A percentile compares a stretch with the other conserved stretches of the same genome.
Conservation (phyloP, 2,888 invertebrate genomes). For the Hoplodrina ambigua region DNA sequence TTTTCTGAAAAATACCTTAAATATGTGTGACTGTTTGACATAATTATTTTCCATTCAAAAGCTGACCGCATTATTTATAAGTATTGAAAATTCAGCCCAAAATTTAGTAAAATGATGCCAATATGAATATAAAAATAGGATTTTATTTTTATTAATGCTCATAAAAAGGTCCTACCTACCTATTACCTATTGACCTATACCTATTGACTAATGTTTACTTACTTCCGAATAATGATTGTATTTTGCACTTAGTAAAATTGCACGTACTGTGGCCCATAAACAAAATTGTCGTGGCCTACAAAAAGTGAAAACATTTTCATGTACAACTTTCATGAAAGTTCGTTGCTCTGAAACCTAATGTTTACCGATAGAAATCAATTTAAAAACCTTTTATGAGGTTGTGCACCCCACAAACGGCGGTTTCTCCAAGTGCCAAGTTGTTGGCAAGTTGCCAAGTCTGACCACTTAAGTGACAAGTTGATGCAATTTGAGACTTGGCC, state of each 20-base stretch:
- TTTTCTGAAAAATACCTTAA: no score
- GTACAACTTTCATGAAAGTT: constrained; percentile 28
- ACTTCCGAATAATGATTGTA: no score
- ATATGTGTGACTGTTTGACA: no score
- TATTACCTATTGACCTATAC: no score
- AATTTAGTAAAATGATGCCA: no score
- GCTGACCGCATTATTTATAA: no score
- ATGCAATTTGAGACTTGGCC: constrained; percentile 70
- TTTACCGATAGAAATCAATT: constrained; percentile 52
- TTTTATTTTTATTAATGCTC: no score
- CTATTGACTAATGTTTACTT: neutral
- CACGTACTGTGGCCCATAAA: neutral
- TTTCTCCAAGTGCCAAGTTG: constrained; percentile 65
- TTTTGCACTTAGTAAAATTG: neutral
- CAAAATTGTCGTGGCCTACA: neutral
- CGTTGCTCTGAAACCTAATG: constrained; percentile 35
- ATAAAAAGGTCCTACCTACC: no score
- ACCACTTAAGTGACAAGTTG: constrained; percentile 76
- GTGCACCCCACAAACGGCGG: constrained; percentile 51
- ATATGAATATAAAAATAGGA: no score
- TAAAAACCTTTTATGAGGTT: constrained; percentile 56
- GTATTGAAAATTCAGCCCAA: no score
- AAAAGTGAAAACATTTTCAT: constrained; percentile 6
- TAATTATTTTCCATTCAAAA: no score
- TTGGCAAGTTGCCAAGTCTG: constrained; percentile 76